phyloP scores from a whole-genome alignment of 1,140 invertebrate genomes.

The Hyles euphorbiae region DNA sequence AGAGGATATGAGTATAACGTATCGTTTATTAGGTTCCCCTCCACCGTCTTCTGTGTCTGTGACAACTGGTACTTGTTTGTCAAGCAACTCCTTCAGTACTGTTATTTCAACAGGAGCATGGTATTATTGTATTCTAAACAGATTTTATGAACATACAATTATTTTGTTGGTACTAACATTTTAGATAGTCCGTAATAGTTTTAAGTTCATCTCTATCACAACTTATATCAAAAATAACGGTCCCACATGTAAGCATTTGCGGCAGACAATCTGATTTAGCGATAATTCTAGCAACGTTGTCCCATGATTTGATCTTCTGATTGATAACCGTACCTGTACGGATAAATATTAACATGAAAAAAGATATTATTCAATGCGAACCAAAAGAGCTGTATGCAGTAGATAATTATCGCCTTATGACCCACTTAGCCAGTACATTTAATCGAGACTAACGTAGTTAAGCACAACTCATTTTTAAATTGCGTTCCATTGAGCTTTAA shows the following conservation, averaged over 20 bases:
- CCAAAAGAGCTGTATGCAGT: too few species aligned
- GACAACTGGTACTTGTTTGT: slow-evolving; percentile 29
- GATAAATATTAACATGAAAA: slow-evolving; percentile 22
- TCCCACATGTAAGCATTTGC: slow-evolving; percentile 58
- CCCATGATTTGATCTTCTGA: slow-evolving; percentile 41
- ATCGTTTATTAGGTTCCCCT: slow-evolving; percentile 45
- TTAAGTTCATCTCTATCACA: slow-evolving; percentile 44
- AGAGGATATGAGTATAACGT: slow-evolving; percentile 78
- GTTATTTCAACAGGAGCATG: neutral
- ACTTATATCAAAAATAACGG: slow-evolving; percentile 59
- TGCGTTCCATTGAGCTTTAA: too few species aligned
- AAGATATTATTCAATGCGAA: too few species aligned
- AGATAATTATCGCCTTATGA: too few species aligned
- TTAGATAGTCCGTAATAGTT: slow-evolving; percentile 49
- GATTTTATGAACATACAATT: neutral
- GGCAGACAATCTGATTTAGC: slow-evolving; percentile 43
- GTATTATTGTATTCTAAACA: too few species aligned
- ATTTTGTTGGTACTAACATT: slow-evolving; percentile 28
- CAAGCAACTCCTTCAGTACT: slow-evolving; percentile 55
- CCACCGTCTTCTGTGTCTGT: slow-evolving; percentile 27
- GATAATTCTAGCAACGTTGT: slow-evolving; percentile 54
- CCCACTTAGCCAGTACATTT: too few species aligned
- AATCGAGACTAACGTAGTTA: too few species aligned
- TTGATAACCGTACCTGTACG: slow-evolving; percentile 59
- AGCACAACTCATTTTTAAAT: too few species aligned